phyloP scores from a whole-genome alignment of 2,888 invertebrate species.

The Deilephila porcellus region DNA sequence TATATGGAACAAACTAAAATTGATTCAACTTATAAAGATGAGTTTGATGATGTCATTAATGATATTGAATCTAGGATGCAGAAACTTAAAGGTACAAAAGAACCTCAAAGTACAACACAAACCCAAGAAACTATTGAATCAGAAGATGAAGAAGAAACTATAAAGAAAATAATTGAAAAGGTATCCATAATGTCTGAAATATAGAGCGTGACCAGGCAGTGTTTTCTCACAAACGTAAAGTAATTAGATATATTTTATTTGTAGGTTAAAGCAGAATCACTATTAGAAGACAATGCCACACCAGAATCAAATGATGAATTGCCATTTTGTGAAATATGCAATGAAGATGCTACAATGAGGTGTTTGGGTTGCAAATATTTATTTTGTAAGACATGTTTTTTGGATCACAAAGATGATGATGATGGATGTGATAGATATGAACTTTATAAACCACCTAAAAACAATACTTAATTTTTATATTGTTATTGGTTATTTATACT shows the following conservation, averaged over 20 bases:
- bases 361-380: conserved; percentile 93
- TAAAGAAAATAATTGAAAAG: conserved; percentile 71
- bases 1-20: conserved; percentile 81
- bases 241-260: conserved; percentile 18
- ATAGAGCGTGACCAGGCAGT: too few relatives aligned
- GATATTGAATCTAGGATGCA: conserved; percentile 67
- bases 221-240: too few relatives aligned
- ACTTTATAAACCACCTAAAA: conserved; percentile 58
- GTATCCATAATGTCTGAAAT: conserved; percentile 45
- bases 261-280: conserved; percentile 67
- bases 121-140: conserved; percentile 44
- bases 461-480: conserved; percentile 34
- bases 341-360: conserved; percentile 89
- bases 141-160: conserved; percentile 69
- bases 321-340: conserved; percentile 94
- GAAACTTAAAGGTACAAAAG: conserved; percentile 57
- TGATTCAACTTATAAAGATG: conserved; percentile 70
- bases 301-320: conserved; percentile 81
- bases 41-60: conserved; percentile 68
- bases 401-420: conserved; percentile 88
- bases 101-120: conserved; percentile 31
- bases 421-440: conserved; percentile 82
- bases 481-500: background rate
- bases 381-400: conserved; percentile 91
- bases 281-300: conserved; percentile 58